Evolutionary conservation across 2,113 vertebrate genomes (phyloP).

Genomic region (Meriones unguiculatus): DNA sequence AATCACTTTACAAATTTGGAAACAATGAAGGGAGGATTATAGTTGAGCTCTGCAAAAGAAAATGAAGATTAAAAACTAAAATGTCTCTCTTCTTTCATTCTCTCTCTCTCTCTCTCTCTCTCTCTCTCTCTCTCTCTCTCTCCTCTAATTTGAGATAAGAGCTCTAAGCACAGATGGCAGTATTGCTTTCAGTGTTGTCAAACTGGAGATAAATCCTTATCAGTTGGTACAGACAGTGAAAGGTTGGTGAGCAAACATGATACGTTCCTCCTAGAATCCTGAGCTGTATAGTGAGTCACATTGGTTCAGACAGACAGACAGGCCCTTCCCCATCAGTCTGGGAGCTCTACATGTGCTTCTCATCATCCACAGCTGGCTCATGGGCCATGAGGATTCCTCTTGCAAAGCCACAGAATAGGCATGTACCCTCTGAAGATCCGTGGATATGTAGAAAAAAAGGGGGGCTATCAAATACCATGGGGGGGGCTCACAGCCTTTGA

Average conservation of each 20-base stretch:
- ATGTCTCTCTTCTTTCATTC: not conserved
- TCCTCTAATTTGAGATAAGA: not conserved
- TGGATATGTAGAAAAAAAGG: not conserved
- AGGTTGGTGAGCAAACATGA: not conserved
- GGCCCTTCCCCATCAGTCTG: not conserved
- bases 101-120: not conserved
- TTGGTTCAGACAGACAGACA: not conserved
- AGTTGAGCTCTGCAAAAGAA: slow-evolving; percentile 17
- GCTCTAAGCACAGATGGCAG: not conserved
- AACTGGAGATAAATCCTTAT: not conserved
- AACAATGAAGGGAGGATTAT: not conserved
- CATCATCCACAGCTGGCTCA: not conserved
- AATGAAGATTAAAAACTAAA: not conserved
- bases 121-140: not conserved
- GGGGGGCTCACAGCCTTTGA: not conserved
- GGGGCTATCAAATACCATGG: not conserved
- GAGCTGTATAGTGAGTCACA: not conserved
- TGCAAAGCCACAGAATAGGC: not conserved
- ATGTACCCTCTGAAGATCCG: not conserved
- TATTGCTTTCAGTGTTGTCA: slow-evolving; percentile 11
- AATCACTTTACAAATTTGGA: not conserved
- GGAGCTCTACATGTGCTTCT: not conserved
- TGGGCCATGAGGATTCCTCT: not conserved
- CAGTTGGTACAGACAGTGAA: not conserved
- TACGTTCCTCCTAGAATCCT: not conserved